phyloP scores from a whole-genome alignment of 2,113 vertebrate species.

The Chiloscyllium plagiosum region DNA sequence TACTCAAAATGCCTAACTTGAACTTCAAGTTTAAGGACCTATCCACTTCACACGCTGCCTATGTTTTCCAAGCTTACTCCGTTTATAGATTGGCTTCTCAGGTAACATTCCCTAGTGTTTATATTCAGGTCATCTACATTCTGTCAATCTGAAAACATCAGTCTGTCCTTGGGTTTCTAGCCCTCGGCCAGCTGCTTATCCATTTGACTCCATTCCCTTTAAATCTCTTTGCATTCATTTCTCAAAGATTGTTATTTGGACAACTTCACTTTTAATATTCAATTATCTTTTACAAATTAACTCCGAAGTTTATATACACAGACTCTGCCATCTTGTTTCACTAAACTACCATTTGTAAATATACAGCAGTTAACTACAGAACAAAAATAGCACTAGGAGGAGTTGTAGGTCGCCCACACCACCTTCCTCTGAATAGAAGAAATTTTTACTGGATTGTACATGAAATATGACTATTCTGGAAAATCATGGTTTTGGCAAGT shows the following conservation, averaged over 20 bases:
- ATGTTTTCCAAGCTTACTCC: background rate
- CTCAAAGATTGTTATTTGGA: background rate
- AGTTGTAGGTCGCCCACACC: background rate
- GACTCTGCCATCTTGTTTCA: background rate
- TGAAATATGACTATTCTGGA: background rate
- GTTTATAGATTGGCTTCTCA: background rate
- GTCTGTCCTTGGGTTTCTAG: background rate
- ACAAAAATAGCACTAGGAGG: background rate
- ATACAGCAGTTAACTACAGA: background rate
- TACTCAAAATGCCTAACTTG: background rate
- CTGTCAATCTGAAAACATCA: background rate
- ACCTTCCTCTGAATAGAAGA: background rate
- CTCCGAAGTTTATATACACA: background rate
- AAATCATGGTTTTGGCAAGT: background rate
- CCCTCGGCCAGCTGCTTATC: background rate
- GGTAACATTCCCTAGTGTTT: background rate
- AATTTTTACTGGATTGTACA: background rate
- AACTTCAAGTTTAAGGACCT: background rate
- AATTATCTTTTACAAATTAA: background rate
- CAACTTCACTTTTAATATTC: background rate
- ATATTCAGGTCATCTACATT: background rate
- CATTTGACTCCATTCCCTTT: background rate
- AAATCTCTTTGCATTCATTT: background rate
- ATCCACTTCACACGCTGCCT: background rate
- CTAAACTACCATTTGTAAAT: background rate